These are phyloP conservation scores for Trichacis sp. DNA, from an alignment of 2,888 invertebrate species.

Conservation along the genomic window DNA sequence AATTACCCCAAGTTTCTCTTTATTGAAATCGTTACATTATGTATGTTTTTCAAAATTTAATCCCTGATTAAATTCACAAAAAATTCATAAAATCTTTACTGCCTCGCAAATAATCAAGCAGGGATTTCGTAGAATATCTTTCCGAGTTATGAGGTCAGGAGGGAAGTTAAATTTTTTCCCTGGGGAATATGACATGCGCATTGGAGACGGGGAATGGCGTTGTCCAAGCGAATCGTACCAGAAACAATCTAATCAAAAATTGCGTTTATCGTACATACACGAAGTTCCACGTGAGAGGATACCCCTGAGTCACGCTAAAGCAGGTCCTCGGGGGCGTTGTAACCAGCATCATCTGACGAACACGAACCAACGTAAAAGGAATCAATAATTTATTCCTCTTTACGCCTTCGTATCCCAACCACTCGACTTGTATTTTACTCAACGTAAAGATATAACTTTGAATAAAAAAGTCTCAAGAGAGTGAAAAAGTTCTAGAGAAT, in stretches of 20 bases:
- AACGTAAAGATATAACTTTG: no score
- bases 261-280: constrained; percentile 32
- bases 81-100: no score
- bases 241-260: constrained; percentile 44
- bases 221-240: constrained; percentile 42
- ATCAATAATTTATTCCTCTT: background rate
- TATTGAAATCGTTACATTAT: no score
- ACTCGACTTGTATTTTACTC: no score
- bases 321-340: constrained; percentile 22
- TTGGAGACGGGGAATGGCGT: constrained; percentile 26
- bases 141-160: constrained; percentile 23
- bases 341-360: constrained; percentile 1
- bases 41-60: no score
- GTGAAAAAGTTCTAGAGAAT: no score
- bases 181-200: constrained; percentile 22
- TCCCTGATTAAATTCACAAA: no score
- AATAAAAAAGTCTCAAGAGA: no score
- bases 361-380: background rate
- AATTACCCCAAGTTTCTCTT: no score
- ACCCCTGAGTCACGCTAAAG: constrained; percentile 16
- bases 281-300: constrained; percentile 33
- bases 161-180: constrained; percentile 38
- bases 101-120: no score
- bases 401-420: no score
- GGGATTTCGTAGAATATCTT: constrained; percentile 29